These are phyloP conservation scores for Ceyx margarethae DNA, from an alignment of 2,113 vertebrate genomes.

Conservation along the genomic window DNA sequence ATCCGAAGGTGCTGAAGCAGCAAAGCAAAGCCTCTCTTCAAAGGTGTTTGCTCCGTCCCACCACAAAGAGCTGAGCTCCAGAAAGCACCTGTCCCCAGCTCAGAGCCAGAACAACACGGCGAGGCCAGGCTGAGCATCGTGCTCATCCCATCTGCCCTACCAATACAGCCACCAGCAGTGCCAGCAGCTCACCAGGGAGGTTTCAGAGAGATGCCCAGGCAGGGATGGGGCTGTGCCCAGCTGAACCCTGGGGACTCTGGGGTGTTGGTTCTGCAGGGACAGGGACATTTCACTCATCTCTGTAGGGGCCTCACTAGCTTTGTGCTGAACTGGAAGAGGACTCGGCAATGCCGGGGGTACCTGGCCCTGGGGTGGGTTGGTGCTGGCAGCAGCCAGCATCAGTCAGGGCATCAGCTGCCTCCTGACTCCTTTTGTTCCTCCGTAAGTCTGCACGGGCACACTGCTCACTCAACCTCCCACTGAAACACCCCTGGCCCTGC, in stretches of 20 bases:
- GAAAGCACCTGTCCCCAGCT: neutral
- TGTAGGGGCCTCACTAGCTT: neutral
- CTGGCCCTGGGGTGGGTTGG: neutral
- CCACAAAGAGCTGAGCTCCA: rapidly evolving
- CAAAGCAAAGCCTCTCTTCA: rapidly evolving
- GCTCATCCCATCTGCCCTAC: neutral
- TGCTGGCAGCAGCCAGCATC: neutral
- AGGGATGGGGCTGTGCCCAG: neutral
- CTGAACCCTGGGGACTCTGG: rapidly evolving
- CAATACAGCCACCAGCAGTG: rapidly evolving
- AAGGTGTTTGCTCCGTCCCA: neutral
- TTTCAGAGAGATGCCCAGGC: rapidly evolving
- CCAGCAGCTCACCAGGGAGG: rapidly evolving
- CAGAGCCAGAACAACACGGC: rapidly evolving
- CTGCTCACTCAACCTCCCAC: neutral
- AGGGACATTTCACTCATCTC: neutral
- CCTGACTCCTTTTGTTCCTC: rapidly evolving
- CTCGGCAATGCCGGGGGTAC: rapidly evolving
- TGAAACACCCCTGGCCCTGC: neutral
- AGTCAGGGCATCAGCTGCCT: rapidly evolving
- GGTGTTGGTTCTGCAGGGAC: rapidly evolving
- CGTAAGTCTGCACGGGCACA: rapidly evolving
- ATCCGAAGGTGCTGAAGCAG: neutral
- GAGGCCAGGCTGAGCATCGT: neutral
- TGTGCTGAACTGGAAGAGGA: neutral